Base-by-base conservation (phyloP, 1,140 invertebrate species). In the Cherax quadricarinatus region DNA sequence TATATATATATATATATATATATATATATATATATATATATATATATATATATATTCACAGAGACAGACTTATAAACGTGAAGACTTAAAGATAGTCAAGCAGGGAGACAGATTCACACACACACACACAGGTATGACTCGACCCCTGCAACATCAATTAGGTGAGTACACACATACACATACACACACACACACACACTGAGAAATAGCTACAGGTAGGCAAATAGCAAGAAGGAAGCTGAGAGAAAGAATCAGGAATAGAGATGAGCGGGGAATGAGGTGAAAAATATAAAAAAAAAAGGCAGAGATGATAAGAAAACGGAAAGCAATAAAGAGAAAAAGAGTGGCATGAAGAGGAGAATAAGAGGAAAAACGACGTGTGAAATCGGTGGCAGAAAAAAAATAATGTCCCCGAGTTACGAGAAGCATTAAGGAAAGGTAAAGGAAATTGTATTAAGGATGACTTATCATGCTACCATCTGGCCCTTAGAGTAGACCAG, bases 371-470 rank as follows among this genome's bases (percentile, higher is more conserved):
- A 51, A 53, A 82, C 9, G 9, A 41, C 30, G 30, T 41, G 30
- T 41, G 30, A 41, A 41, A 41, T 41, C 30, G 30, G 30, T 41
- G 30, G 30, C 30, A 41, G 30, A 9, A 57, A 9, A 57, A 57
- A 53, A 84, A 84, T n/a, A 62, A 62, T 84, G 57, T 4, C 53
- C 24, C 24, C 60, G 53, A 62, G 53, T 84, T 62, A 84, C 53
- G 82, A 84, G 53, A 7, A 60, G n/a, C 79, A 81, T 81, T 81
- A 81, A 30, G 18, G 16, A 53, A 16, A 30, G 57, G 82, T 84
- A 84, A 53, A 84, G 82, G 82, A 84, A 62, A 60, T 30, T 9
- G 53, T 62, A 9, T 84, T 62, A 84, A 60, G 82, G 53, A 84
- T 53, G 82, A 84, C 14, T 16, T 84, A 62, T 60, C 14, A 14